Percentiles rank a stretch among this genome's conserved stretches.
Evolutionary conservation across 1,140 invertebrate genomes (phyloP).

Genomic region (Pseudomyrmex pallidus): DNA sequence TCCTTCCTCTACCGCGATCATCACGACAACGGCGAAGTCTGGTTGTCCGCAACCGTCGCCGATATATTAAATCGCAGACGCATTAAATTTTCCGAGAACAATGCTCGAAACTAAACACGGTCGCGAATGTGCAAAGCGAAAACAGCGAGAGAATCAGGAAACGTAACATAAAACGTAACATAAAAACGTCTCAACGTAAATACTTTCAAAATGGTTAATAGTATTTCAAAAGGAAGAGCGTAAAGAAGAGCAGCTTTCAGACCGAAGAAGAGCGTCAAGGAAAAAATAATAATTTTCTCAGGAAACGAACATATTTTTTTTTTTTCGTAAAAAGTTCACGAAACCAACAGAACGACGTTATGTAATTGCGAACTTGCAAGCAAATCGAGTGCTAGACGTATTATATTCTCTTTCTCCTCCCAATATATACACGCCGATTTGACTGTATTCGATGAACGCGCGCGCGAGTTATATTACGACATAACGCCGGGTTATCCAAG

Average conservation of each 20-base stretch:
- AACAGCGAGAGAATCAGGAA: too few relatives aligned
- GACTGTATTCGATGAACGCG: constrained; percentile 21
- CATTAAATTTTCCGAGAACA: constrained; percentile 1
- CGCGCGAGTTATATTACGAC: constrained; percentile 42
- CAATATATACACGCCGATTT: constrained; percentile 46
- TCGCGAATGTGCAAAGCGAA: background rate
- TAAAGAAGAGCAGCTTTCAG: too few relatives aligned
- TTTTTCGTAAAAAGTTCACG: too few relatives aligned
- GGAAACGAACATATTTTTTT: too few relatives aligned
- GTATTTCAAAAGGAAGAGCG: background rate
- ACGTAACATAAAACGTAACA: too few relatives aligned
- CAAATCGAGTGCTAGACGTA: background rate
- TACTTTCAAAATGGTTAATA: background rate
- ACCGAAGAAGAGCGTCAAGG: too few relatives aligned
- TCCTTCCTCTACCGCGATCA: constrained; percentile 7
- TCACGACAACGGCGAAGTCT: constrained; percentile 12
- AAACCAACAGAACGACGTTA: too few relatives aligned
- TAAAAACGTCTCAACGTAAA: background rate
- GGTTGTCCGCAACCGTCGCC: background rate
- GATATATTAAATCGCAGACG: background rate
- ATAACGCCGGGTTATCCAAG: constrained; percentile 69
- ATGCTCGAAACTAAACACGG: background rate
- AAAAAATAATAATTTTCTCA: too few relatives aligned
- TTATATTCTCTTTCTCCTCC: constrained; percentile 9
- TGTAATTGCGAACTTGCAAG: too few relatives aligned